Percentiles rank a stretch among this genome's conserved stretches.
Evolutionary conservation across 2,888 invertebrate genomes (phyloP).

Genomic region (Lithophane socia): DNA sequence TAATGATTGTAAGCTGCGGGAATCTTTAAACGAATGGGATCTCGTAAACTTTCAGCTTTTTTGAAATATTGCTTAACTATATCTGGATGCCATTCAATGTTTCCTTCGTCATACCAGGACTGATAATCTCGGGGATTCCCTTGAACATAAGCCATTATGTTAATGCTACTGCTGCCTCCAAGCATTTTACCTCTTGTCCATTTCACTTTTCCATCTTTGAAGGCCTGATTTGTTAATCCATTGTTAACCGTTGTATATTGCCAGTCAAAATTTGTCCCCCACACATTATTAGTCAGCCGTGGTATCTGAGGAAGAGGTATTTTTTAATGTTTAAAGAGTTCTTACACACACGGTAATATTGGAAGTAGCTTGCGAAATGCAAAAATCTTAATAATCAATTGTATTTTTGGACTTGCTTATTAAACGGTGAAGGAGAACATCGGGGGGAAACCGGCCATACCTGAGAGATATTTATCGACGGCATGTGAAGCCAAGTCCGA

Average conservation of each 20-base stretch:
- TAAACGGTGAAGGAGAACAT: too few relatives aligned
- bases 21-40: constrained; percentile 27
- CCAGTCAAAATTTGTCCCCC: constrained; percentile 52
- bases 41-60: constrained; percentile 59
- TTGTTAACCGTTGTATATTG: constrained; percentile 57
- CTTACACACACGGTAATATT: background rate
- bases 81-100: constrained; percentile 72
- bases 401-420: too few relatives aligned
- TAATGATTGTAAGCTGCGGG: constrained; percentile 74
- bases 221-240: constrained; percentile 47
- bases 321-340: background rate
- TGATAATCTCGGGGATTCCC: constrained; percentile 87
- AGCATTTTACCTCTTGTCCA: constrained; percentile 92
- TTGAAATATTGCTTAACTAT: constrained; percentile 53
- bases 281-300: background rate
- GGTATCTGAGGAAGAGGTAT: constrained; percentile 43
- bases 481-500: too few relatives aligned
- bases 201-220: constrained; percentile 59
- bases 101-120: constrained; percentile 86
- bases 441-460: too few relatives aligned
- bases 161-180: constrained; percentile 89
- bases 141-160: constrained; percentile 89
- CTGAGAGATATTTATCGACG: too few relatives aligned
- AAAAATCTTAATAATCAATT: background rate
- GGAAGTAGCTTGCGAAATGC: background rate